Conservation (phyloP, 2,888 invertebrate species). For the Euproctis similis region DNA sequence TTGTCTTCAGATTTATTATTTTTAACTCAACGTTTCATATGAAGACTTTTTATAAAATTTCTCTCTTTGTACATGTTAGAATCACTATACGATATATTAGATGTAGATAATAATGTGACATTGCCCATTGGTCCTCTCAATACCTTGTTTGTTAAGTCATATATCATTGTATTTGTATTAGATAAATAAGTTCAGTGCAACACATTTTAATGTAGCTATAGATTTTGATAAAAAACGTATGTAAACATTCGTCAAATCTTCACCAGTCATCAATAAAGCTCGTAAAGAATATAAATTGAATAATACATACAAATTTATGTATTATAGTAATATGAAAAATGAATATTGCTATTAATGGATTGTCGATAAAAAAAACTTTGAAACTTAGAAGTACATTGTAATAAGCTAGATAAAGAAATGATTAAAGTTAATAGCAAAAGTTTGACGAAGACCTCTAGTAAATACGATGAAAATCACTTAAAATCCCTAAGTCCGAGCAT, state of each 20-base stretch:
- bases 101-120: slow-evolving; percentile 46
- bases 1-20: slow-evolving; percentile 23
- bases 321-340: too few relatives aligned
- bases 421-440: slow-evolving; percentile 51
- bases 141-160: slow-evolving; percentile 43
- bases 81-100: slow-evolving; percentile 36
- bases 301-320: too few relatives aligned
- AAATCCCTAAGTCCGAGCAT: slow-evolving; percentile 31
- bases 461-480: slow-evolving; percentile 54
- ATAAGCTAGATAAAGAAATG: slow-evolving; percentile 50
- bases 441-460: slow-evolving; percentile 40
- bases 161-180: slow-evolving; percentile 46
- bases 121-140: slow-evolving; percentile 52
- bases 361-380: slow-evolving; percentile 20
- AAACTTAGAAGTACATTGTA: too few relatives aligned
- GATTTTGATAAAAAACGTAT: slow-evolving; percentile 34
- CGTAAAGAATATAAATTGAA: too few relatives aligned
- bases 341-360: slow-evolving; percentile 6
- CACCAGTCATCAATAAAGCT: slow-evolving; percentile 25
- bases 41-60: slow-evolving; percentile 15
- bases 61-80: neutral
- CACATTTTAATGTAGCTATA: slow-evolving; percentile 31
- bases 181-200: slow-evolving; percentile 31
- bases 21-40: slow-evolving; percentile 15
- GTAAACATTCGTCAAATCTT: slow-evolving; percentile 26